Evolutionary conservation across 1,140 invertebrate species (phyloP).

Genomic region (Psilanteris sp.): DNA sequence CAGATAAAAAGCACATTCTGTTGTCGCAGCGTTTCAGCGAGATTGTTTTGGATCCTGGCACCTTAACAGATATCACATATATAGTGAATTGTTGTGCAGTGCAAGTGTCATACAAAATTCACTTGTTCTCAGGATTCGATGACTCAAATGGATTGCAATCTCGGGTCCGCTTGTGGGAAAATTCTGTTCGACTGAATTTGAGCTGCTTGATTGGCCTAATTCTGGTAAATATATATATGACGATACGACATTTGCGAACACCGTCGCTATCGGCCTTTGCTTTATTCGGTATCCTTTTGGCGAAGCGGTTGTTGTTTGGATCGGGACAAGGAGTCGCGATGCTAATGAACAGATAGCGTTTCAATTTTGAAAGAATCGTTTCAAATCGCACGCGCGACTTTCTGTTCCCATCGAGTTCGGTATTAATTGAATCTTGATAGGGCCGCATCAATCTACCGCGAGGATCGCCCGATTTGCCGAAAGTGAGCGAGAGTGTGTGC

Average conservation of each 20-base stretch:
- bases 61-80: no score
- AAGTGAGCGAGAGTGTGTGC: no score
- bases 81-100: constrained; percentile 23
- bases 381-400: constrained; percentile 17
- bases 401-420: constrained; percentile 11
- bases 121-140: constrained; percentile 15
- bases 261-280: no score
- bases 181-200: not conserved
- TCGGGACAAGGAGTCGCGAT: no score
- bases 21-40: no score
- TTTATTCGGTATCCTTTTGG: no score
- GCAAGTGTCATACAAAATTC: constrained; percentile 22
- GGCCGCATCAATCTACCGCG: constrained; percentile 13
- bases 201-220: not conserved
- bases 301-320: no score
- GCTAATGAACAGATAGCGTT: constrained; percentile 9
- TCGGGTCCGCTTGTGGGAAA: constrained; percentile 2
- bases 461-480: constrained; percentile 14
- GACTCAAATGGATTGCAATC: constrained; percentile 32
- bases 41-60: no score
- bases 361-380: constrained; percentile 8
- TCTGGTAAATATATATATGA: constrained; percentile 13
- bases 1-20: no score
- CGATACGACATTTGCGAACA: no score
- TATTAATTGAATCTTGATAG: constrained; percentile 47